Evolutionary conservation across 2,888 invertebrate genomes (phyloP).

Genomic region (Trachelus troglodyta): DNA sequence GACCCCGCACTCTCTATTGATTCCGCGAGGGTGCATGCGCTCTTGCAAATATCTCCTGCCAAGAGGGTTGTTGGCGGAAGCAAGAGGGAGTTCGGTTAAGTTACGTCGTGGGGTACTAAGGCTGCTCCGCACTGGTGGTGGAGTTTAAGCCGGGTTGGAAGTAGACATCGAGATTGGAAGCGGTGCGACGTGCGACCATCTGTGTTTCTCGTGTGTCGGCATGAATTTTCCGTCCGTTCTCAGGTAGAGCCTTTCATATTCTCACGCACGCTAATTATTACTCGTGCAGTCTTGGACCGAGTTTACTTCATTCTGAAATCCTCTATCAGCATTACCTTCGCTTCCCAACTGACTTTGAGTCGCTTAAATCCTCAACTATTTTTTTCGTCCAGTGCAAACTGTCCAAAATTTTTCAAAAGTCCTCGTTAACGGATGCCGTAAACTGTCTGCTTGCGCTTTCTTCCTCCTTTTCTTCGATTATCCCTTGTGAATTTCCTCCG

Average conservation of each 20-base stretch:
- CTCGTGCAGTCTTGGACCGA: not conserved
- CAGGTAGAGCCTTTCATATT: not conserved
- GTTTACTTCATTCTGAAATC: not conserved
- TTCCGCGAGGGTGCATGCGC: conserved; percentile 60
- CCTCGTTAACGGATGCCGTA: not conserved
- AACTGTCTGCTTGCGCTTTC: not conserved
- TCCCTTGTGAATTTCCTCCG: not conserved
- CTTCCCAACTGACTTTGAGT: not conserved
- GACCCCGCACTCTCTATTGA: conserved; percentile 58
- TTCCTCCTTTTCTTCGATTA: not conserved
- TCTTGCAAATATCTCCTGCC: conserved; percentile 50
- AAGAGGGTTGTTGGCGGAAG: conserved; percentile 29
- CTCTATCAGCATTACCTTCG: not conserved
- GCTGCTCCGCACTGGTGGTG: not conserved
- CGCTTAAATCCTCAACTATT: not conserved
- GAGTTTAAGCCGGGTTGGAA: not conserved
- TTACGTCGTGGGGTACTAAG: not conserved
- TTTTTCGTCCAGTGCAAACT: not conserved
- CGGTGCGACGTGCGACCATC: not conserved
- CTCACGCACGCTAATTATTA: not conserved
- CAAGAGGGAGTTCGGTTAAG: not conserved
- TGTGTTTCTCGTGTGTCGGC: not conserved
- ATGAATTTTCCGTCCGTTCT: not conserved
- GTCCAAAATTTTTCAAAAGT: not conserved
- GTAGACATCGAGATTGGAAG: not conserved